phyloP scores from a whole-genome alignment of 2,797 vertebrate species.

The Pangasius larnaudii region DNA sequence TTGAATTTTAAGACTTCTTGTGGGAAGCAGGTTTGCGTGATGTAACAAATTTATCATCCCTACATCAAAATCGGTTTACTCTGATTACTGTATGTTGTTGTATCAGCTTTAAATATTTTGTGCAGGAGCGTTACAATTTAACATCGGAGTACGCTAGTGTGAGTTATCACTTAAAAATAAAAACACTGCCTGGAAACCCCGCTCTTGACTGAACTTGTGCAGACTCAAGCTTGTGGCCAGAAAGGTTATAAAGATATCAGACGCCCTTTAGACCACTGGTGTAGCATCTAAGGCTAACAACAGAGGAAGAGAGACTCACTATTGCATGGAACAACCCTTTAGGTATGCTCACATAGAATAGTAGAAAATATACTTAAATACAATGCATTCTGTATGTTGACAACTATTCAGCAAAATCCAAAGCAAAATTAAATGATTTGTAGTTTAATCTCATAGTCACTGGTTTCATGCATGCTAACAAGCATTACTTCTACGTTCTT shows the following conservation, averaged over 20 bases:
- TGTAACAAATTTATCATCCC: background rate
- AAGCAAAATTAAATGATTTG: background rate
- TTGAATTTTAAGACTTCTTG: background rate
- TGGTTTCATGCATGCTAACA: background rate
- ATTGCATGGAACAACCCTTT: background rate
- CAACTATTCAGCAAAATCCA: background rate
- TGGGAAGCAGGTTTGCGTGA: background rate
- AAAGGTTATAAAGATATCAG: background rate
- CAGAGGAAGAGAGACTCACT: background rate
- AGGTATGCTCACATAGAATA: background rate
- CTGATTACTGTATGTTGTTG: background rate
- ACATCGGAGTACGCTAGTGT: background rate
- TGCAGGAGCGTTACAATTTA: background rate
- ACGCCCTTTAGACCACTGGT: background rate
- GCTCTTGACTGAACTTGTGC: background rate
- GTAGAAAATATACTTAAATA: background rate
- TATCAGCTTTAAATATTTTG: background rate
- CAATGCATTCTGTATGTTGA: background rate
- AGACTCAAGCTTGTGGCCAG: background rate
- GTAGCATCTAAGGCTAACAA: background rate
- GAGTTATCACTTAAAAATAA: background rate
- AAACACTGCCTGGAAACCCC: background rate
- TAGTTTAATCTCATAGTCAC: background rate
- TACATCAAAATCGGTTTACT: background rate
- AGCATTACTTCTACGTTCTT: background rate